Conservation (phyloP, 2,113 vertebrate genomes). For the Lampris incognitus region DNA sequence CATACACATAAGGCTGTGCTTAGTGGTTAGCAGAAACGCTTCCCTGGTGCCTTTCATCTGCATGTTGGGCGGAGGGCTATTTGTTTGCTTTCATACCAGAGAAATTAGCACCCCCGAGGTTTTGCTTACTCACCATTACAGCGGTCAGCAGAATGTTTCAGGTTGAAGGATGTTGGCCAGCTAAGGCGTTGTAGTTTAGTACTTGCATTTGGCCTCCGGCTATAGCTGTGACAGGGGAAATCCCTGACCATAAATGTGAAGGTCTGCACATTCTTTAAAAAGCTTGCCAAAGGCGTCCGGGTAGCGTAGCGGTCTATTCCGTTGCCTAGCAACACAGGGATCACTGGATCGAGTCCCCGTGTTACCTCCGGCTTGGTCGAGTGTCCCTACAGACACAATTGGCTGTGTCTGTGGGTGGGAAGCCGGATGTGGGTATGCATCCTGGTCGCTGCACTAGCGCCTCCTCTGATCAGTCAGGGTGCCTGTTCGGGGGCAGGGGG, state of each 20-base stretch:
- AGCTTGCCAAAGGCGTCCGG: no score
- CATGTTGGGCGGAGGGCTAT: conserved; percentile 53
- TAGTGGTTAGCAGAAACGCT: conserved; percentile 51
- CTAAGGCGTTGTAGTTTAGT: conserved; percentile 54
- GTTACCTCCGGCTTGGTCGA: no score
- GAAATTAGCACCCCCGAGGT: conserved; percentile 56
- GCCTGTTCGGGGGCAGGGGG: no score
- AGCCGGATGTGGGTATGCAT: no score
- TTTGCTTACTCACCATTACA: conserved; percentile 64
- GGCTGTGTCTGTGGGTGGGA: no score
- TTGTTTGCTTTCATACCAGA: conserved; percentile 65
- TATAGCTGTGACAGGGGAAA: conserved; percentile 54
- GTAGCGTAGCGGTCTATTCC: no score
- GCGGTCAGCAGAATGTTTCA: conserved; percentile 48
- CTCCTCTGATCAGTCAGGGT: no score
- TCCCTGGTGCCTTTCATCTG: conserved; percentile 58
- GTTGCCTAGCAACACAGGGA: no score
- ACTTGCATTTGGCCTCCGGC: conserved; percentile 33
- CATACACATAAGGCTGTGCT: conserved; percentile 43
- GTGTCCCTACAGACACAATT: no score
- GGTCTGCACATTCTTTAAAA: conserved; percentile 51
- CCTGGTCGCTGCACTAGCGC: no score
- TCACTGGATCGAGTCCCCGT: no score
- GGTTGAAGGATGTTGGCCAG: conserved; percentile 52
- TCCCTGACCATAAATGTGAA: conserved; percentile 33